Conservation (phyloP, 2,888 invertebrate species). For the Rotaria magnacalcarata region DNA sequence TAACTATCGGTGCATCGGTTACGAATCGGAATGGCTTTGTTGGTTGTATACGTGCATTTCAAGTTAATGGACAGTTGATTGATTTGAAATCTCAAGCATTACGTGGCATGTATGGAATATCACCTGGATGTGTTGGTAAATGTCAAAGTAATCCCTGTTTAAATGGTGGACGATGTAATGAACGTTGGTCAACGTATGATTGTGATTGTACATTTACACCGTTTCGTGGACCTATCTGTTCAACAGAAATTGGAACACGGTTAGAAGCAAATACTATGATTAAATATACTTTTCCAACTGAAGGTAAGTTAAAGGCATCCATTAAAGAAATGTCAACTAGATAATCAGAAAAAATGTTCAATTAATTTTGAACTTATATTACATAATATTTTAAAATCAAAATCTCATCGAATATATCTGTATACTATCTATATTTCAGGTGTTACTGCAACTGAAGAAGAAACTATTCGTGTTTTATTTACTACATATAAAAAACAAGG, state of each 20-base stretch:
- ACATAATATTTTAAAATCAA: too few species aligned
- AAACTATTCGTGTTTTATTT: constrained; percentile 76
- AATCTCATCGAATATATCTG: too few species aligned
- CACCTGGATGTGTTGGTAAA: constrained; percentile 77
- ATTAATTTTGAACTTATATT: too few species aligned
- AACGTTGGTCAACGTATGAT: constrained; percentile 81
- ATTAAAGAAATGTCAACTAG: too few species aligned
- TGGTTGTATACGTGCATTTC: constrained; percentile 81
- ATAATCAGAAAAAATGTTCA: too few species aligned
- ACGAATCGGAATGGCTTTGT: constrained; percentile 86
- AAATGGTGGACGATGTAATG: constrained; percentile 89
- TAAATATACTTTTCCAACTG: constrained; percentile 82
- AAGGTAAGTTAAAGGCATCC: constrained; percentile 51
- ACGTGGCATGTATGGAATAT: constrained; percentile 61
- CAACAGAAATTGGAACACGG: constrained; percentile 80
- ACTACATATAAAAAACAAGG: constrained; percentile 92
- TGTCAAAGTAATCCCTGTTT: constrained; percentile 85
- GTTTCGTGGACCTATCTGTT: constrained; percentile 90
- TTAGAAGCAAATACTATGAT: constrained; percentile 81
- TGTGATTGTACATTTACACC: constrained; percentile 97
- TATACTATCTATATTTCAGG: constrained; percentile 59
- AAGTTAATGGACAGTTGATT: constrained; percentile 78
- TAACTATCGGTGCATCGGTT: constrained; percentile 65
- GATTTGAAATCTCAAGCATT: constrained; percentile 72
- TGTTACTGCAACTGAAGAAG: constrained; percentile 76